Evolutionary conservation across 2,797 vertebrate genomes (phyloP), one percentile per base, ranked within the genome.

Genomic region (Pyrocephalus nanus): DNA sequence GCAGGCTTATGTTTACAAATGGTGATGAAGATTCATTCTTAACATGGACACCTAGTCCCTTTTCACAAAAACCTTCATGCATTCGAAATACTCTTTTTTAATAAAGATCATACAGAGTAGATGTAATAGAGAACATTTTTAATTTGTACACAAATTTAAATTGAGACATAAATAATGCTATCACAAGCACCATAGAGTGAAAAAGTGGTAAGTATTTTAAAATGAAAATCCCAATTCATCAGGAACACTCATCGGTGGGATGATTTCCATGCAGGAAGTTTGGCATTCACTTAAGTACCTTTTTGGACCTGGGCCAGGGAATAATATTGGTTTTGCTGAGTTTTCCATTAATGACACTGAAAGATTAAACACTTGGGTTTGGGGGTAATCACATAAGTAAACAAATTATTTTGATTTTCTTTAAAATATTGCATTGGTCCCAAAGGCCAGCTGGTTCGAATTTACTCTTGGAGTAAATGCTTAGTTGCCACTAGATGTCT

Each of bases 321-420:
- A 62, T 27, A 77, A 34, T 90, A 93, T 88, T 77, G 89, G 90
- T 91, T 95, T 90, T 65, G 40, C 76, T 80, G 65, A 87, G 34
- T 77, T 93, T 92, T 89, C 54, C 61, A 87, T 95, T 94, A 88
- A 79, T 91, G 80, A 83, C 47, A 61, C 53, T 58, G 57, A 79
- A 92, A 93, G 60, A 87, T 88, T 86, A 90, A 96, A 93, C 65
- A 48, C 67, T 87, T 57, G 53, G 53, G 34, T 86, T 93, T 22
- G 27, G 29, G 38, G 14, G 38, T 71, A 53, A 87, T 88, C 79
- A 78, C 19, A 11, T 51, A 84, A 92, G 53, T 71, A 95, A 94
- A 93, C 34, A 94, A 92, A 88, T 74, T 69, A 53, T 86, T 95
- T 92, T 86, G 45, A 90, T 82, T 84, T 92, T 86, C 61, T 92